Percentiles rank a stretch among this genome's conserved stretches.
Evolutionary conservation across 2,888 invertebrate genomes (phyloP).

Genomic region (Athripsodes cinereus): DNA sequence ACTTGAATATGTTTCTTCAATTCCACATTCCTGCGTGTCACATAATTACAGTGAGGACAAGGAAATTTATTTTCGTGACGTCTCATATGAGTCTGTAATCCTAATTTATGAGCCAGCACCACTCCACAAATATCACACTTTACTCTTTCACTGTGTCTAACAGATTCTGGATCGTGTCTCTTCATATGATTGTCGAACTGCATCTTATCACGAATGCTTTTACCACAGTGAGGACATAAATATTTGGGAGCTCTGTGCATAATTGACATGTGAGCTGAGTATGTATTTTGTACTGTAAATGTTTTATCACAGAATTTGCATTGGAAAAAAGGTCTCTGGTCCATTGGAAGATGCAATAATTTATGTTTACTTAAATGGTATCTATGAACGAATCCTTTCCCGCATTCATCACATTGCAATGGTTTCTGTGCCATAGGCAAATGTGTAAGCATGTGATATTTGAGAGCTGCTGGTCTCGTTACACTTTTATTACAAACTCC

Average conservation of each 20-base stretch:
- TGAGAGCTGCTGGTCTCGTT: not conserved
- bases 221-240: conserved; percentile 30
- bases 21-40: conserved; percentile 9
- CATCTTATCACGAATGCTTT: conserved; percentile 14
- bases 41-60: conserved; percentile 15
- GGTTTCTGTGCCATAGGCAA: not conserved
- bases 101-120: conserved; percentile 4
- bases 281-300: conserved; percentile 1
- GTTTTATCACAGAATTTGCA: conserved; percentile 9
- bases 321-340: conserved; percentile 8
- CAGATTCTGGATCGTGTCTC: conserved; percentile 10
- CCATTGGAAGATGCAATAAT: conserved; percentile 10
- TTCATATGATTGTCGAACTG: conserved; percentile 11
- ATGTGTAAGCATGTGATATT: conserved; percentile 2
- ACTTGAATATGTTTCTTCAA: conserved; percentile 14
- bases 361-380: conserved; percentile 6
- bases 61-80: conserved; percentile 8
- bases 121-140: conserved; percentile 11
- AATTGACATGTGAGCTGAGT: conserved; percentile 5
- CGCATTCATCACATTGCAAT: conserved; percentile 2
- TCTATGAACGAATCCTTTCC: not conserved
- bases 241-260: conserved; percentile 17
- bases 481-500: not conserved
- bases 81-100: conserved; percentile 8
- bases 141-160: conserved; percentile 4